These are phyloP conservation scores for Cheiracanthium punctorium DNA, from an alignment of 2,888 invertebrate species.

Conservation along the genomic window DNA sequence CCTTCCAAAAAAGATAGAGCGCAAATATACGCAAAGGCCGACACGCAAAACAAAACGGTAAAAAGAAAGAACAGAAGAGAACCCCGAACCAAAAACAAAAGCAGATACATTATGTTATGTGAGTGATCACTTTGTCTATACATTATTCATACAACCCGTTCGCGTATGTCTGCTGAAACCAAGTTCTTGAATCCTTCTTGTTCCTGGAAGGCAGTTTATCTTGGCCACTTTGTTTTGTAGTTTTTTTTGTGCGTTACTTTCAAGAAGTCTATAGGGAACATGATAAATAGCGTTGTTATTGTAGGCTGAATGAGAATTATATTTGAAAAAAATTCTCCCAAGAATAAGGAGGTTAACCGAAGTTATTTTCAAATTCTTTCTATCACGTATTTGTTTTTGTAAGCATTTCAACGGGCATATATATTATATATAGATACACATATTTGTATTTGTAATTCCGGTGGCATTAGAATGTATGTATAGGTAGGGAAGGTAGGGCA, in stretches of 20 bases:
- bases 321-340: conserved; percentile 1
- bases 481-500: no score
- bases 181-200: conserved; percentile 23
- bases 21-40: no score
- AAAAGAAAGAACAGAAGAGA: background rate
- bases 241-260: conserved; percentile 14
- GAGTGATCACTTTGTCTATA: conserved; percentile 47
- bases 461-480: no score
- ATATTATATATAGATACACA: no score
- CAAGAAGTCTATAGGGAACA: conserved; percentile 21
- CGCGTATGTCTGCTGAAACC: conserved; percentile 47
- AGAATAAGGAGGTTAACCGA: no score
- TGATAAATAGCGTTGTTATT: conserved; percentile 50
- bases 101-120: conserved; percentile 64
- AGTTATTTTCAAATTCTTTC: no score
- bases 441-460: no score
- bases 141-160: conserved; percentile 60
- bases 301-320: conserved; percentile 25
- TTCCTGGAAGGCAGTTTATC: conserved; percentile 36
- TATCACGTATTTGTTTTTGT: no score
- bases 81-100: conserved; percentile 26
- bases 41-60: no score
- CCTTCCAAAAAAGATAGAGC: no score
- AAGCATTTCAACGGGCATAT: no score
- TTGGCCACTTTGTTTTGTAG: conserved; percentile 17